Base-by-base conservation (phyloP, 2,113 vertebrate genomes). In the Ancistrus triradiatus region DNA sequence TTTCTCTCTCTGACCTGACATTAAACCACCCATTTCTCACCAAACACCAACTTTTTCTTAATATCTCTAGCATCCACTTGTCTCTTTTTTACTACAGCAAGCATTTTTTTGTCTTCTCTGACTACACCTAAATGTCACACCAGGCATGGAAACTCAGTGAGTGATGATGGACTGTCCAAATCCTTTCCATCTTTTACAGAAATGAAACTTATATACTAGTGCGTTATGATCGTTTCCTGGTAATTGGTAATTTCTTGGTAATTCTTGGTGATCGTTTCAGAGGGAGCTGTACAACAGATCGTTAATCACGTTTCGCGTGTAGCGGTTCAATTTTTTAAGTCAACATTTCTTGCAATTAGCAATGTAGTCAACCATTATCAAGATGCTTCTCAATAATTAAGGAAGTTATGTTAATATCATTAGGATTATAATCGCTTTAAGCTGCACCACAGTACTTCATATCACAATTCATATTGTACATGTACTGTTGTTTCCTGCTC, bases 11-110 rank as follows among this genome's bases (percentile, higher is more conserved):
- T 81, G 79, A 83, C 80, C 79, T 74, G 76, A 74, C 74, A 61
- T 59, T 61, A 31, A 69, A 81, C 77, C 79, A 84, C 76, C 64
- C 76, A 84, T 89, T 89, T 86, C 81, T 86, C 84, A 85, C 76
- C 53, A 82, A 83, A 84, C 84, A 85, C 80, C 81, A 84, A 65
- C 80, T 81, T 84, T 84, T 83, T 82, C 63, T 60, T 68, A 83
- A 81, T 67, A 53, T 78, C 77, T 66, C 72, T 49, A 64, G 59
- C 74, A 62, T 68, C 66, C 64, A 59, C 42, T 70, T 40, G 50
- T 61, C 52, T 66, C 59, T 69, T 80, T 75, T 74, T 48, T 68
- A 58, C 74, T 76, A 69, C 74, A 63, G 48, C 48, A 59, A 31
- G 57, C 50, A 17, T 37, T 68, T 59, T 62, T 37, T 28, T 33